Base-by-base conservation (phyloP, 2,113 vertebrate species). In the Thunnus thynnus region DNA sequence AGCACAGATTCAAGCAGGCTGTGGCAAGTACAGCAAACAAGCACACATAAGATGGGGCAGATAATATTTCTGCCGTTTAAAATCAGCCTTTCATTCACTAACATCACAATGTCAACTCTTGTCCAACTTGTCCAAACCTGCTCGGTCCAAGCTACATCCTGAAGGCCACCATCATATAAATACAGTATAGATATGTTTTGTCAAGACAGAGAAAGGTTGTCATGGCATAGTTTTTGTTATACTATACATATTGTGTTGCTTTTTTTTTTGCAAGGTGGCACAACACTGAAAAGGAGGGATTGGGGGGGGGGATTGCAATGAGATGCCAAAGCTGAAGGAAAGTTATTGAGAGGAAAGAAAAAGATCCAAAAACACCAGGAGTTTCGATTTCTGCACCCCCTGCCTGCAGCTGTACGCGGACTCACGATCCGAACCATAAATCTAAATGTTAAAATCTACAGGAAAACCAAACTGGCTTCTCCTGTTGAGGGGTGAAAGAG, bases 11-110 rank as follows among this genome's bases (percentile, higher is more conserved):
- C 51, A 70, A 86, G 86, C 92, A 90, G 88, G 90, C 88, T 86
- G 79, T 50, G 84, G 85, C 92, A 93, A 84, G 91, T 75, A 80
- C 72, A 55, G 72, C 71, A 84, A 86, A 86, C 87, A 87, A 58
- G 72, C 64, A 58, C 84, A 86, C n/a, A 55, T 72, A 52, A 80
- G 80, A 90, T 81, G 76, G 72, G 64, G 50, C 62, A 68, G 86
- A 90, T 86, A 72, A 78, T 74, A 75, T 85, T 90, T 82, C 86
- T 84, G 68, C 72, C 41, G 75, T 61, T 87, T 22, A 89, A 30
- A 84, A 90, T 84, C 82, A 72, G 77, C n/a, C 48, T 83, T 82
- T 86, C 87, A 87, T 85, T 88, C 87, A 83, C 71, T 41, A 75
- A 66, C 87, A 81, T 86, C 77, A 76, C 87, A 86, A 78, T 72